Conservation (phyloP, 2,113 vertebrate genomes). For the Myxocyprinus asiaticus region DNA sequence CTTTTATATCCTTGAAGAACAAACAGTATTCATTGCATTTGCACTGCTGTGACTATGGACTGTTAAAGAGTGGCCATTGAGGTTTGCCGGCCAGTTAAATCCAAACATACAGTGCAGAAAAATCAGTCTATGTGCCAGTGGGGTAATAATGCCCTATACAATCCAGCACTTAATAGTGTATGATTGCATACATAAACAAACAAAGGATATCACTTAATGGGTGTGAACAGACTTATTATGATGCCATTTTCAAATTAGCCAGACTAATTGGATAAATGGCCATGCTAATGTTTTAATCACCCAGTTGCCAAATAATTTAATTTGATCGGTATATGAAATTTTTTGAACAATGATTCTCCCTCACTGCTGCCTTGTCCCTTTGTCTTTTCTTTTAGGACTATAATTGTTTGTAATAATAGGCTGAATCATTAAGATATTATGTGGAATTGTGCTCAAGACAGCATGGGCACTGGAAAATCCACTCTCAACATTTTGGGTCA, state of each 20-base stretch:
- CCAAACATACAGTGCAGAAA: not conserved
- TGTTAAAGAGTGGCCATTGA: conserved; percentile 19
- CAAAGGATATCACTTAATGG: not conserved
- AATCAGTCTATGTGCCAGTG: not conserved
- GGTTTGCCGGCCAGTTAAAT: not conserved
- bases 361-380: not conserved
- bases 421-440: not conserved
- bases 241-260: conserved; percentile 4
- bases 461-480: not conserved
- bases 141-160: not conserved
- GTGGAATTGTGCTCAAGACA: not conserved
- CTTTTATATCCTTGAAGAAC: not conserved
- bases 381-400: not conserved
- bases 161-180: not conserved
- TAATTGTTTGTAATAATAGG: not conserved
- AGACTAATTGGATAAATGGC: not conserved
- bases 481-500: too few relatives aligned
- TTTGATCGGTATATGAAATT: not conserved
- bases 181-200: not conserved
- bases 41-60: conserved; percentile 23
- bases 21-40: not conserved
- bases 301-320: not conserved
- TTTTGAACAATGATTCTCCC: not conserved
- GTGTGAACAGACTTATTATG: conserved; percentile 18
- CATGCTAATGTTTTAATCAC: conserved; percentile 16